Evolutionary conservation across 2,113 vertebrate genomes (phyloP).

Genomic region (Antechinus stuartii): DNA sequence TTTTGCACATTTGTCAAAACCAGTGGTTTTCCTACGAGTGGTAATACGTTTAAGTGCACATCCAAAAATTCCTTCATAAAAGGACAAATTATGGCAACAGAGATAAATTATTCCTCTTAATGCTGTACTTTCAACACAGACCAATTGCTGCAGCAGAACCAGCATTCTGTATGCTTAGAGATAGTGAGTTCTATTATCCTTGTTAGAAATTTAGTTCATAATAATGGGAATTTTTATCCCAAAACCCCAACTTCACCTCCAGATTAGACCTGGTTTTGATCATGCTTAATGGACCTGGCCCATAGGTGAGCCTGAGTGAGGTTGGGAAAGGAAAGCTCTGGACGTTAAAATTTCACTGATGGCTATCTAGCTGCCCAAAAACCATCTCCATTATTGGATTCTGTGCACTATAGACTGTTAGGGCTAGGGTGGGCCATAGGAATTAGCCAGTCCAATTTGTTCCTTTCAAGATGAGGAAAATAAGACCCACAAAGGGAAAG

Average conservation of each 20-base stretch:
- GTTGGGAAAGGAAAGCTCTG: slow-evolving; percentile 40
- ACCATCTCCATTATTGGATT: not conserved
- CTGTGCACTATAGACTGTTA: not conserved
- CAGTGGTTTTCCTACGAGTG: slow-evolving; percentile 54
- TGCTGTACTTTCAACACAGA: slow-evolving; percentile 11
- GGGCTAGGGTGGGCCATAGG: not conserved
- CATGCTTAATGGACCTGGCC: slow-evolving; percentile 48
- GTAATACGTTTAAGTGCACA: slow-evolving; percentile 51
- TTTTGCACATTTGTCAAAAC: slow-evolving; percentile 75
- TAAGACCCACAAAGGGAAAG: not conserved
- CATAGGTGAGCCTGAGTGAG: slow-evolving; percentile 44
- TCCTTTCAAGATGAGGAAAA: slow-evolving; percentile 1
- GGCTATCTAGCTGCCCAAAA: not conserved
- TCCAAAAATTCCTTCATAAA: slow-evolving; percentile 59
- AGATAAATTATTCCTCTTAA: slow-evolving; percentile 58
- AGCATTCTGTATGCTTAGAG: not conserved
- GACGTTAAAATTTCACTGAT: not conserved
- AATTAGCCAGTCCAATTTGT: not conserved
- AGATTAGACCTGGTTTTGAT: slow-evolving; percentile 68
- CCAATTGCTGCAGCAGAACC: not conserved
- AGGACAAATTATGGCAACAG: slow-evolving; percentile 39
- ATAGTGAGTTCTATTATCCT: slow-evolving; percentile 42
- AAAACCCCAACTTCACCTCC: slow-evolving; percentile 30
- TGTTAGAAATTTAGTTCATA: slow-evolving; percentile 39
- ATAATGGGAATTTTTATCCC: slow-evolving; percentile 61